Percentiles rank a stretch among this genome's conserved stretches.
These are phyloP conservation scores for Limnodromus scolopaceus DNA, from an alignment of 2,797 vertebrate genomes.

Conservation along the genomic window DNA sequence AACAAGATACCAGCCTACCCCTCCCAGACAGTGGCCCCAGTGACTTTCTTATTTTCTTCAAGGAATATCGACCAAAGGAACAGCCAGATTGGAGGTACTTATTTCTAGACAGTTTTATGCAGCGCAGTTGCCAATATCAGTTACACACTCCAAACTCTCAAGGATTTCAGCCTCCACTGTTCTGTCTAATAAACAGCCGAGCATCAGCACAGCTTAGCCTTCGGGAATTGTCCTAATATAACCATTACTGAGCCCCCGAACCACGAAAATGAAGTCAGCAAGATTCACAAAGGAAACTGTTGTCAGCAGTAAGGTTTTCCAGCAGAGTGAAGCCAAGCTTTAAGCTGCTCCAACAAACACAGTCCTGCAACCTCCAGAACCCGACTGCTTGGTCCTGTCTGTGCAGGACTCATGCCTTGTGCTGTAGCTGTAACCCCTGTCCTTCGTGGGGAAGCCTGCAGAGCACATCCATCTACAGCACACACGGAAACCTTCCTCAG, in stretches of 20 bases:
- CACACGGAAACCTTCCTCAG: fast-evolving
- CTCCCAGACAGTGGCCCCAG: fast-evolving
- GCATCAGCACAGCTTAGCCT: not conserved
- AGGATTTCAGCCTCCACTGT: not conserved
- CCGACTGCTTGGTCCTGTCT: not conserved
- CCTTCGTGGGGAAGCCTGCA: fast-evolving
- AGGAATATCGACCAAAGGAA: not conserved
- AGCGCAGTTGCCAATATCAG: not conserved
- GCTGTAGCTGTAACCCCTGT: not conserved
- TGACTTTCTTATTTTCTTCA: not conserved
- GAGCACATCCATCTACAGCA: not conserved
- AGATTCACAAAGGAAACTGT: slow-evolving; percentile 28
- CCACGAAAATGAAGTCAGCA: slow-evolving; percentile 40
- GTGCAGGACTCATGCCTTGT: fast-evolving
- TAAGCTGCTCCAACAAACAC: not conserved
- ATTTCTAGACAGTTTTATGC: not conserved
- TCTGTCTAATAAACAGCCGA: not conserved
- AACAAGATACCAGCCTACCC: not conserved
- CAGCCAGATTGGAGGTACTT: not conserved
- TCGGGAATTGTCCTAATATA: slow-evolving; percentile 19
- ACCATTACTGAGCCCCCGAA: not conserved
- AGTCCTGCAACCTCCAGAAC: not conserved
- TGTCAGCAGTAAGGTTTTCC: slow-evolving; percentile 37
- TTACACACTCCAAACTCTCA: not conserved
- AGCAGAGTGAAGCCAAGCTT: not conserved